Evolutionary conservation across 2,113 vertebrate genomes (phyloP), one percentile per base, ranked within the genome.

Genomic region (Ondatra zibethicus): DNA sequence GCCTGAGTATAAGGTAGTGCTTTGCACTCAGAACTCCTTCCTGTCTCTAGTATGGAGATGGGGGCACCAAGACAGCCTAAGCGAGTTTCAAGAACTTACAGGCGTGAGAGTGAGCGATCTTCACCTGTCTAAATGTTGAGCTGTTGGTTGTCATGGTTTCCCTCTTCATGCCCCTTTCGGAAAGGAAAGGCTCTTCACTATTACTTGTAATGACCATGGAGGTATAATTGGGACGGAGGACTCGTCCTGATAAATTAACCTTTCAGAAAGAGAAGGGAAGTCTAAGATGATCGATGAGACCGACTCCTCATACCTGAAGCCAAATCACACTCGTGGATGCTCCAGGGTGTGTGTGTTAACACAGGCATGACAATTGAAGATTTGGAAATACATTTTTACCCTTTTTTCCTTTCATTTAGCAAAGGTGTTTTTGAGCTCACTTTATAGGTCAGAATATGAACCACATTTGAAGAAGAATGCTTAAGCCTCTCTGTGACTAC

Each of bases 111-210:
- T 36, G 47, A 29, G 29, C 19, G 36, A 36, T 52, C 70, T 77
- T 92, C 36, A 13, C 39, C 21, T 17, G 1, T n/a, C 82, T 39
- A 58, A 80, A 78, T 66, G n/a, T 33, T 88, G 80, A 85, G 25
- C 19, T 36, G 12, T 63, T 21, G 19, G 21, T 94, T 95, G 50
- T 75, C 72, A 61, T 63, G 93, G 68, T 88, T 97, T 81, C 68
- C 39, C 1, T 85, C 50, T 55, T 78, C 36, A 27, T 55, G 27
- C 81, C 58, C 73, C 82, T 94, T 81, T 66, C 86, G 77, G 73
- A 42, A 12, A 21, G 12, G 23, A 68, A 93, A 63, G 50, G 7
- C 66, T 58, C 36, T 42, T 92, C 45, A 47, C 45, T 17, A 66
- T 94, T 47, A 55, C 77, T 89, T 81, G 63, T 0, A 63, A 89